A percentile compares a stretch with the other conserved stretches of the same genome.
These are phyloP conservation scores for Polyploca ridens DNA, from an alignment of 2,888 invertebrate species.

Conservation along the genomic window DNA sequence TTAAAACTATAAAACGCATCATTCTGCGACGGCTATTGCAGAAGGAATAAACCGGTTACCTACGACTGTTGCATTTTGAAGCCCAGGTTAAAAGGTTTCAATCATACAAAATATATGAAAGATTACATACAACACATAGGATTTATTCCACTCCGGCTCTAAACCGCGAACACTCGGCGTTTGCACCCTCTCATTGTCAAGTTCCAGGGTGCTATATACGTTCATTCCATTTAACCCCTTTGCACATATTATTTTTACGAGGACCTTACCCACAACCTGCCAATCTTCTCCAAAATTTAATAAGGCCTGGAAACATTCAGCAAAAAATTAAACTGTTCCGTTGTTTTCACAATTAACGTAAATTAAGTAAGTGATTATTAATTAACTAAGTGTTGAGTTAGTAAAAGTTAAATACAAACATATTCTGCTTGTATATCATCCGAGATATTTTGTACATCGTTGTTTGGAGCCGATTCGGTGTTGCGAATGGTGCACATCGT, in stretches of 20 bases:
- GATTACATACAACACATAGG: constrained; percentile 67
- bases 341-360: too few species aligned
- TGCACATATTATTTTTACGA: constrained; percentile 65
- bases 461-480: constrained; percentile 8
- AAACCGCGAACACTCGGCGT: constrained; percentile 54
- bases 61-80: too few species aligned
- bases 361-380: too few species aligned
- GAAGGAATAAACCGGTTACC: too few species aligned
- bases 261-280: constrained; percentile 63
- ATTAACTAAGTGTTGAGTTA: too few species aligned
- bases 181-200: constrained; percentile 72
- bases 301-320: constrained; percentile 43
- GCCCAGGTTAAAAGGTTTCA: too few species aligned
- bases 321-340: too few species aligned
- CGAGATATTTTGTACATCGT: constrained; percentile 15
- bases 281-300: constrained; percentile 51
- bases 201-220: constrained; percentile 67
- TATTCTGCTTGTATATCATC: constrained; percentile 39
- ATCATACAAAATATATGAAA: too few species aligned
- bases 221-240: constrained; percentile 62
- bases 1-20: too few species aligned
- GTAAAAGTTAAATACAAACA: constrained; percentile 42
- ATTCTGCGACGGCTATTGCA: too few species aligned
- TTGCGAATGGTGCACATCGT: constrained; percentile 61
- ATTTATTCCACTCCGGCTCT: constrained; percentile 70